These are phyloP conservation scores for Tachina lurida DNA, from an alignment of 2,888 invertebrate species.

Conservation along the genomic window DNA sequence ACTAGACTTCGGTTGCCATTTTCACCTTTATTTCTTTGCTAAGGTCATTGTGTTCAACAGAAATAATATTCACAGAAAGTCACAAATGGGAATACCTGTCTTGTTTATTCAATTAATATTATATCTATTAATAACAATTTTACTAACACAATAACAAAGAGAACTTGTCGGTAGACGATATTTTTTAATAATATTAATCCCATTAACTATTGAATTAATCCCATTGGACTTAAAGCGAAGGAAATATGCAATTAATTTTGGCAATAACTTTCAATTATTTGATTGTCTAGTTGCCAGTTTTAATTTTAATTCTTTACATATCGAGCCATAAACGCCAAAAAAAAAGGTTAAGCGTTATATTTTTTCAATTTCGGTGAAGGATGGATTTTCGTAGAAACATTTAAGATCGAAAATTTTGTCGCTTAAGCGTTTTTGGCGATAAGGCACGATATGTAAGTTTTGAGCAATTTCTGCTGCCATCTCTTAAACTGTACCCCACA, in stretches of 20 bases:
- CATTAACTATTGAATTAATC: not conserved
- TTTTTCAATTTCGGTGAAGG: too few relatives aligned
- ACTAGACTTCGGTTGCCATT: not conserved
- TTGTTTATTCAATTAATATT: constrained; percentile 52
- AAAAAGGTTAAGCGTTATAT: too few relatives aligned
- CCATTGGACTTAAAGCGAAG: not conserved
- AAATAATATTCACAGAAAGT: constrained; percentile 46
- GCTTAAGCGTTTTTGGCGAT: too few relatives aligned
- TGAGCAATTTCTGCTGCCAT: too few relatives aligned
- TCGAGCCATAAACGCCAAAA: too few relatives aligned
- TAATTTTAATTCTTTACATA: not conserved
- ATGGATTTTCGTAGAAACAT: too few relatives aligned
- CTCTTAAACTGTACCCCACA: too few relatives aligned
- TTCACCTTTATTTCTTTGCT: constrained; percentile 18
- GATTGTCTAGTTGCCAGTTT: not conserved
- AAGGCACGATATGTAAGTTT: too few relatives aligned
- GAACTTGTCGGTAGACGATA: not conserved
- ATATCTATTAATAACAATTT: not conserved
- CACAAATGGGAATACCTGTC: constrained; percentile 45
- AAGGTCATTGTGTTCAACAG: constrained; percentile 52
- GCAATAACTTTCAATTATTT: not conserved
- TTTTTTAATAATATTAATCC: not conserved
- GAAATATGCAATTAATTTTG: not conserved
- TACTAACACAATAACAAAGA: not conserved
- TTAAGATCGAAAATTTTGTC: not conserved